A percentile compares a stretch with the other conserved stretches of the same genome.
Conservation (phyloP, 2,888 invertebrate genomes). For the Dicyrtomina minuta region DNA sequence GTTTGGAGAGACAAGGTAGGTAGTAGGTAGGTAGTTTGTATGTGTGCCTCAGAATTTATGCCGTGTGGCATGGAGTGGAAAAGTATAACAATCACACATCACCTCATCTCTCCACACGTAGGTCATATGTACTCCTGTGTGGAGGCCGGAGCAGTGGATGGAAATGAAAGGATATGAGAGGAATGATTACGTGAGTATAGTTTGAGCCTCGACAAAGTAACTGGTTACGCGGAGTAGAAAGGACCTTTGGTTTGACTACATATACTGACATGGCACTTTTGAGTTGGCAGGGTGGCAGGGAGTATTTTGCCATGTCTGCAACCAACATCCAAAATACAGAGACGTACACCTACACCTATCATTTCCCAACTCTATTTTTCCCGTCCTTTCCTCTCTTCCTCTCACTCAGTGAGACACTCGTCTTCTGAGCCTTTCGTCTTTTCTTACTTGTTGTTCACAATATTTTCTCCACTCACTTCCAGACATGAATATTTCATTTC, state of each 20-base stretch:
- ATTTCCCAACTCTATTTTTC: background rate
- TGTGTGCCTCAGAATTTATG: too few species aligned
- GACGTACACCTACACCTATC: background rate
- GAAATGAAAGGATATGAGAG: too few species aligned
- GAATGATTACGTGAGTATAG: background rate
- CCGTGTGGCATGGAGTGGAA: too few species aligned
- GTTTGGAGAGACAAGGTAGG: too few species aligned
- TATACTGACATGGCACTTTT: slow-evolving; percentile 21
- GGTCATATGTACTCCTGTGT: too few species aligned
- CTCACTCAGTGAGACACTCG: background rate
- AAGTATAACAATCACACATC: too few species aligned
- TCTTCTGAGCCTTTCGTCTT: too few species aligned
- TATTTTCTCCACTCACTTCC: slow-evolving; percentile 24
- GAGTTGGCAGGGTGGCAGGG: background rate
- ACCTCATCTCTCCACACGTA: slow-evolving; percentile 6
- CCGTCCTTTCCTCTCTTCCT: background rate
- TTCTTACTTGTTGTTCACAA: background rate
- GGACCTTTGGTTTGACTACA: slow-evolving; percentile 10
- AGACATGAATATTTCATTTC: slow-evolving; percentile 34
- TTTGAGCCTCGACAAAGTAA: background rate
- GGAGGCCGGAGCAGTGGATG: too few species aligned
- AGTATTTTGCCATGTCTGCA: slow-evolving; percentile 1
- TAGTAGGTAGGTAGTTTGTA: too few species aligned
- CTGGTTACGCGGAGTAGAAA: background rate
- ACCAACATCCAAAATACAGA: background rate